A percentile compares a stretch with the other conserved stretches of the same genome.
phyloP scores from a whole-genome alignment of 92 coral and sea anemone genomes.

The Phenganax subtilis region DNA sequence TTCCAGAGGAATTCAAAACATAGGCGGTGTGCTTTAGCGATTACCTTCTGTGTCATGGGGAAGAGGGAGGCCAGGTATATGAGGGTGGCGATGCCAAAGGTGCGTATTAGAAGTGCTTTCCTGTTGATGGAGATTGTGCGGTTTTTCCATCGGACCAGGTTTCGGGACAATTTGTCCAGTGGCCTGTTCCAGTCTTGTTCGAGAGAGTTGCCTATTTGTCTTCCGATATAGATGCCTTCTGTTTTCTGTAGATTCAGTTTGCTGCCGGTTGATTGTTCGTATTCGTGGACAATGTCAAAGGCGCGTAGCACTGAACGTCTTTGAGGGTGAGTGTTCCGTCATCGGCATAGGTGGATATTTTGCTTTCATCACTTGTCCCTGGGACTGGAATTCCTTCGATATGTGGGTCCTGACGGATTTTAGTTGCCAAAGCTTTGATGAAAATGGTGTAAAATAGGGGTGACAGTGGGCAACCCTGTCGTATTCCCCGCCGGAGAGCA shows the following conservation, averaged over 20 bases:
- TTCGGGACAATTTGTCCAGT: slow-evolving; percentile 20
- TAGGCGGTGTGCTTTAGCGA: background rate
- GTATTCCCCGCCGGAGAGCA: too few species aligned
- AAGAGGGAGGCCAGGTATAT: slow-evolving; percentile 48
- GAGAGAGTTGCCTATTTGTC: background rate
- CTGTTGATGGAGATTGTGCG: slow-evolving; percentile 38
- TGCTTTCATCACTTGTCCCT: background rate
- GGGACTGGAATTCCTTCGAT: slow-evolving; percentile 34
- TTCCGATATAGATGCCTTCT: slow-evolving; percentile 22
- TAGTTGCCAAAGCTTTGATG: too few species aligned
- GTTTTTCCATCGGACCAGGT: slow-evolving; percentile 25
- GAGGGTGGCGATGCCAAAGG: slow-evolving; percentile 38
- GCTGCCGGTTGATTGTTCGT: slow-evolving; percentile 2
- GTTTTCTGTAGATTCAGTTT: slow-evolving; percentile 21
- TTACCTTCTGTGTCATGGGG: slow-evolving; percentile 33
- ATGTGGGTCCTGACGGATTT: too few species aligned
- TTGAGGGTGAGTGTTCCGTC: slow-evolving; percentile 17
- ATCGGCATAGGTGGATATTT: slow-evolving; percentile 22
- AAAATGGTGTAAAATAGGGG: too few species aligned
- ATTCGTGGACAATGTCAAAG: slow-evolving; percentile 18
- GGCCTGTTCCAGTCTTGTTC: slow-evolving; percentile 34
- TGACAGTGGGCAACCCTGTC: too few species aligned
- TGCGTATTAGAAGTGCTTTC: slow-evolving; percentile 31
- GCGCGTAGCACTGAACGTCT: background rate
- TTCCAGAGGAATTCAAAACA: slow-evolving; percentile 39